Evolutionary conservation across 2,113 vertebrate genomes (phyloP).

Genomic region (Psammodynastes pulverulentus): DNA sequence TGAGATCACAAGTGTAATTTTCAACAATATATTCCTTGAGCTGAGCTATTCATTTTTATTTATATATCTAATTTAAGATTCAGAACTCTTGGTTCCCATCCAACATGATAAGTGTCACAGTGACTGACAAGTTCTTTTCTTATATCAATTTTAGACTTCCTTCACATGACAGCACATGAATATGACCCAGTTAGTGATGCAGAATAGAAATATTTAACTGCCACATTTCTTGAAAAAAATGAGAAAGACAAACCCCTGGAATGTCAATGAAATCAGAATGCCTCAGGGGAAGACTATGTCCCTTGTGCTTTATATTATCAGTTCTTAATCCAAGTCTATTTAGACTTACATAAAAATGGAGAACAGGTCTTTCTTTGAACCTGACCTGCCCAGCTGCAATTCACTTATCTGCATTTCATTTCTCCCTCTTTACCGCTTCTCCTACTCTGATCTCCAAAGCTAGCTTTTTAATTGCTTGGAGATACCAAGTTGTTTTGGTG

Average conservation of each 20-base stretch:
- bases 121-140: neutral
- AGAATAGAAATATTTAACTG: slow-evolving; percentile 5
- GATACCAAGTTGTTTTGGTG: slow-evolving; percentile 69
- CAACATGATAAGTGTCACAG: neutral
- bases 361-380: slow-evolving; percentile 49
- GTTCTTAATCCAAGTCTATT: slow-evolving; percentile 9
- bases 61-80: neutral
- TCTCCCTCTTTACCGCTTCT: slow-evolving; percentile 12
- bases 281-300: slow-evolving; percentile 30
- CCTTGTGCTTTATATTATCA: slow-evolving; percentile 35
- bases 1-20: neutral
- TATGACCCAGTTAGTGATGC: neutral
- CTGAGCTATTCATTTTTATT: neutral
- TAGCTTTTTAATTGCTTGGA: slow-evolving; percentile 62
- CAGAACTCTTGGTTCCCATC: neutral
- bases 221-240: slow-evolving; percentile 25
- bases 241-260: neutral
- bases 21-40: neutral
- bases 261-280: slow-evolving; percentile 37
- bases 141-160: neutral
- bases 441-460: slow-evolving; percentile 33
- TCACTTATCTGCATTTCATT: slow-evolving; percentile 49
- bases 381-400: slow-evolving; percentile 55
- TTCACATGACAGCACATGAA: neutral
- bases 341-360: slow-evolving; percentile 54